phyloP scores from a whole-genome alignment of 1,140 invertebrate genomes.

The Brachionus rotundiformis region DNA sequence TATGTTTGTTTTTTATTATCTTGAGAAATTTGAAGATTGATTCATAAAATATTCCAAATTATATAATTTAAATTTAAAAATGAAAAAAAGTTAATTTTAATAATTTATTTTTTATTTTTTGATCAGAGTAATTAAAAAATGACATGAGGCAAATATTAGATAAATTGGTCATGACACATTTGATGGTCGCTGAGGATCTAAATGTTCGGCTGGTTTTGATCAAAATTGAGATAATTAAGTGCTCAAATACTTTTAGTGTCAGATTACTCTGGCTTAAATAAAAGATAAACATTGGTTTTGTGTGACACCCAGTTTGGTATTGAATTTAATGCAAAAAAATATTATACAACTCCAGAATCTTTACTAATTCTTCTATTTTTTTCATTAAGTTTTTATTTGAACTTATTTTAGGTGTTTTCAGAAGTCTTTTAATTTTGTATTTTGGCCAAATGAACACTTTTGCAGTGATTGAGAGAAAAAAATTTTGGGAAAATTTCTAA shows the following conservation, averaged over 20 bases:
- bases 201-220: too few relatives aligned
- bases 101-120: constrained; percentile 36
- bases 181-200: too few relatives aligned
- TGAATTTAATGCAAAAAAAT: neutral
- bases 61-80: neutral
- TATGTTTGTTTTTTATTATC: constrained; percentile 13
- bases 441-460: neutral
- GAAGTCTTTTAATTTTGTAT: neutral
- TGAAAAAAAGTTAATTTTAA: neutral
- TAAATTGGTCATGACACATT: too few relatives aligned
- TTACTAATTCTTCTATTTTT: neutral
- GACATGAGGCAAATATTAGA: too few relatives aligned
- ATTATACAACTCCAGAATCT: neutral
- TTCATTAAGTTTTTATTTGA: neutral
- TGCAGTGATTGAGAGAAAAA: neutral
- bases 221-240: too few relatives aligned
- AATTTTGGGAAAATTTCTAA: too few relatives aligned
- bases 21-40: neutral
- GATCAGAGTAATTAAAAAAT: too few relatives aligned
- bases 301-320: neutral
- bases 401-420: neutral
- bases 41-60: constrained; percentile 45
- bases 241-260: neutral
- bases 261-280: neutral
- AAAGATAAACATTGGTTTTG: neutral